Percentiles rank a stretch among this genome's conserved stretches.
These are phyloP conservation scores for Agrotis ipsilon DNA, from an alignment of 2,888 invertebrate species.

Conservation along the genomic window DNA sequence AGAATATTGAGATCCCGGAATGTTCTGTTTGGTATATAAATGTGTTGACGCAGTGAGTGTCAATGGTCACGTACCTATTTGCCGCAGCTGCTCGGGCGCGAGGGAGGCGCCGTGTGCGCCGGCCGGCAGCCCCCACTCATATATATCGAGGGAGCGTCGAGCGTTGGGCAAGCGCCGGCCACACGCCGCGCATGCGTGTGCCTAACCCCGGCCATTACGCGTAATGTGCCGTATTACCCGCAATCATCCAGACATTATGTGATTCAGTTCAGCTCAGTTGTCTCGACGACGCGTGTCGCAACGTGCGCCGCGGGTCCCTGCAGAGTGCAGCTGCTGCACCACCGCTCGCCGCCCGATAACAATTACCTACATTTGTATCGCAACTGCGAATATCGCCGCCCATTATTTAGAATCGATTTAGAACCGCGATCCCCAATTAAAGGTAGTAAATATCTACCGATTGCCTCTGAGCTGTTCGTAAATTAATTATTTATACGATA, in stretches of 20 bases:
- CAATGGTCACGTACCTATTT: constrained; percentile 32
- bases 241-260: constrained; percentile 24
- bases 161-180: constrained; percentile 41
- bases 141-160: constrained; percentile 23
- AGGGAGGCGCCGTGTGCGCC: constrained; percentile 15
- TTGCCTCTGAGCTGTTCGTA: constrained; percentile 3
- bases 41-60: not conserved
- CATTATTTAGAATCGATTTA: constrained; percentile 44
- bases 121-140: not conserved
- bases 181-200: constrained; percentile 20
- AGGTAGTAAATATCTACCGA: constrained; percentile 36
- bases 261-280: constrained; percentile 2
- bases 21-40: not conserved
- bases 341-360: not conserved
- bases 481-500: constrained; percentile 4
- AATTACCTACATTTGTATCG: constrained; percentile 1
- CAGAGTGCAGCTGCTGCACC: not conserved
- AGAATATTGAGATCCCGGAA: not conserved
- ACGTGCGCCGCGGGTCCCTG: constrained; percentile 1
- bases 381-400: not conserved
- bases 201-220: constrained; percentile 20
- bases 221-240: constrained; percentile 35
- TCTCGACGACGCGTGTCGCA: constrained; percentile 4
- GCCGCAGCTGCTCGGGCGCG: constrained; percentile 7
- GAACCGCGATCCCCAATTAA: constrained; percentile 35